Percentiles rank a stretch among this genome's conserved stretches.
phyloP scores from a whole-genome alignment of 2,113 vertebrate species.

The Lepisosteus oculatus region DNA sequence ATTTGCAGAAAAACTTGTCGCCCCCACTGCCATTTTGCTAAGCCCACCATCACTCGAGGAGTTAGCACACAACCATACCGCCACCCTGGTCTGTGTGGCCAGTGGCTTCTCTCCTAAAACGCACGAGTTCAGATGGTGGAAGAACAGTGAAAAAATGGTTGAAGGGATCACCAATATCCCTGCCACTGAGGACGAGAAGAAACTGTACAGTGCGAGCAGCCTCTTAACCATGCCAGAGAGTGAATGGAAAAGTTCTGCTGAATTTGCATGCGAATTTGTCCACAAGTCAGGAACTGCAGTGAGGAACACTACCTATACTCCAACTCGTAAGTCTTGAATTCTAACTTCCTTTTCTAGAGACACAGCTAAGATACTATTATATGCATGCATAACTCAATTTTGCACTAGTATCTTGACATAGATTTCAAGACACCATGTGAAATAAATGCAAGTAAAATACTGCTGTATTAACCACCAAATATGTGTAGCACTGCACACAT shows the following conservation, averaged over 20 bases:
- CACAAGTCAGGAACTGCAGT: background rate
- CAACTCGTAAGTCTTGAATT: no score
- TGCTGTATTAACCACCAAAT: no score
- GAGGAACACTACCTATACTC: background rate
- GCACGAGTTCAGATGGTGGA: slow-evolving; percentile 47
- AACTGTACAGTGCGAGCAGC: slow-evolving; percentile 34
- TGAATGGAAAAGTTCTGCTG: rapidly evolving
- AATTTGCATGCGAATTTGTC: slow-evolving; percentile 40
- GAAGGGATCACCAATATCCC: background rate
- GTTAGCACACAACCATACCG: background rate
- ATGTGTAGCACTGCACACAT: no score
- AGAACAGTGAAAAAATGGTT: background rate
- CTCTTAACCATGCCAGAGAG: slow-evolving; percentile 10
- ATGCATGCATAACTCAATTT: no score
- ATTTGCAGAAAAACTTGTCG: slow-evolving; percentile 42
- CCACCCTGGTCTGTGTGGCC: slow-evolving; percentile 52
- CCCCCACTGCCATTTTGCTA: slow-evolving; percentile 32
- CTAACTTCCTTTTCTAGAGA: no score
- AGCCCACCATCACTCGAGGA: slow-evolving; percentile 22
- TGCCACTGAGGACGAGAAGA: background rate
- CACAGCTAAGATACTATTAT: no score
- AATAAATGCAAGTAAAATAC: no score
- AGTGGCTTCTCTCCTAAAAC: slow-evolving; percentile 47
- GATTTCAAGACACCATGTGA: no score
- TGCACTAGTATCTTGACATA: no score